Evolutionary conservation across 2,888 invertebrate species (phyloP), one percentile per base, ranked within the genome.

Genomic region (Spilosoma lubricipeda): DNA sequence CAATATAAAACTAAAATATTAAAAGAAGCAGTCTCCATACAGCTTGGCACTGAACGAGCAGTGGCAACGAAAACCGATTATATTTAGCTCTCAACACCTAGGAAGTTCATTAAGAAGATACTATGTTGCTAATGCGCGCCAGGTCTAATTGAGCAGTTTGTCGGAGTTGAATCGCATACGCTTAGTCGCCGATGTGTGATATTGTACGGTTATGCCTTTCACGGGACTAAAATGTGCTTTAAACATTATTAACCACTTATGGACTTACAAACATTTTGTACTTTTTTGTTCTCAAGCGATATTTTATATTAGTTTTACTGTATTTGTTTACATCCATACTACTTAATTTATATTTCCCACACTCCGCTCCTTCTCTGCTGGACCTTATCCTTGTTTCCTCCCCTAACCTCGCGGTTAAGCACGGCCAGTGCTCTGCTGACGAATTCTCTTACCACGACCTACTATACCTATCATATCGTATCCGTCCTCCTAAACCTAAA

Each of bases 1-100:
- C 23, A 56, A 63, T 7, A 18, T 27, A 30, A 30, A 63, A 7
- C 1, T 15, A 15, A 45, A 36, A 30, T 2, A 5, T 30, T 5
- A 30, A 48, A 45, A 42, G 9, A 85, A 84, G 81, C 81, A 67
- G 0, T 63, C 75, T 88, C 89, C 85, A 86, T 74, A 84, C 74
- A 67, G 13, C 0, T 13, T 7, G 42, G 66, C 80, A 48, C 59
- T 70, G 68, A 80, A 78, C 77, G 75, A 80, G 77, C 81, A 80
- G 77, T 80, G 80, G 81, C 80, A 82, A 76, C 72, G 77, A 79
- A 71, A 81, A 78, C 79, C 77, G 85, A 87, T 88, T 91, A 91
- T 90, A 91, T 90, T 90, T 90, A 92, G 87, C 82, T 78, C 81
- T 84, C 84, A 82, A 86, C 90, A 90, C 91, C 90, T 91, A 89